Conservation (phyloP, 2,888 invertebrate genomes). For the Eutolmus rufibarbis region DNA sequence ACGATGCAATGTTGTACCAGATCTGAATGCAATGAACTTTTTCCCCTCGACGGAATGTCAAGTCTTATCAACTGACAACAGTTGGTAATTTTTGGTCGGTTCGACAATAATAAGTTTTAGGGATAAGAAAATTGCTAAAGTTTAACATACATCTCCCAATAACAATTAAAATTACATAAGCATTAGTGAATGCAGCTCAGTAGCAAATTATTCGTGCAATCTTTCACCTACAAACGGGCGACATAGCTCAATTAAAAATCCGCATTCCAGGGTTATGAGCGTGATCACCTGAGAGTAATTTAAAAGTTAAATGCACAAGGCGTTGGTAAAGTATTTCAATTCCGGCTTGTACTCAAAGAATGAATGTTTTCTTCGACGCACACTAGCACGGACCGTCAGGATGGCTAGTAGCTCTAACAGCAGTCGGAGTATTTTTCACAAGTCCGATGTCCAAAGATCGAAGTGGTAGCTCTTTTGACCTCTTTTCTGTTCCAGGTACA, state of each 20-base stretch:
- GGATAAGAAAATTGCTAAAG: neutral
- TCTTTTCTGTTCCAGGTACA: constrained; percentile 44
- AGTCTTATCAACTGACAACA: neutral
- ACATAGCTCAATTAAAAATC: neutral
- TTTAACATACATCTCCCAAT: neutral
- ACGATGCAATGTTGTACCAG: neutral
- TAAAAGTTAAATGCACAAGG: constrained; percentile 5
- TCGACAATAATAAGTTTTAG: neutral
- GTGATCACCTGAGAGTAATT: neutral
- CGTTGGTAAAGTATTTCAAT: constrained; percentile 17
- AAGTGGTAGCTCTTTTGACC: neutral
- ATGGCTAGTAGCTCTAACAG: neutral
- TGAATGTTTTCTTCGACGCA: constrained; percentile 7
- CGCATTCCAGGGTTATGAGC: neutral
- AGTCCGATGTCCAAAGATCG: neutral
- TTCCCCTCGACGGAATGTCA: neutral
- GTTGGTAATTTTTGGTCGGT: neutral
- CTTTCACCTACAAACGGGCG: neutral
- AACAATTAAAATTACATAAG: neutral
- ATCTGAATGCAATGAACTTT: neutral
- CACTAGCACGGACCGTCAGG: neutral
- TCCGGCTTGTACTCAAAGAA: neutral
- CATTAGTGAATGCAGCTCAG: neutral
- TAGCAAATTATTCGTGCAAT: neutral
- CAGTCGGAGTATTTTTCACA: neutral